phyloP scores from a whole-genome alignment of 2,113 vertebrate genomes.

The Anarrhichthys ocellatus region DNA sequence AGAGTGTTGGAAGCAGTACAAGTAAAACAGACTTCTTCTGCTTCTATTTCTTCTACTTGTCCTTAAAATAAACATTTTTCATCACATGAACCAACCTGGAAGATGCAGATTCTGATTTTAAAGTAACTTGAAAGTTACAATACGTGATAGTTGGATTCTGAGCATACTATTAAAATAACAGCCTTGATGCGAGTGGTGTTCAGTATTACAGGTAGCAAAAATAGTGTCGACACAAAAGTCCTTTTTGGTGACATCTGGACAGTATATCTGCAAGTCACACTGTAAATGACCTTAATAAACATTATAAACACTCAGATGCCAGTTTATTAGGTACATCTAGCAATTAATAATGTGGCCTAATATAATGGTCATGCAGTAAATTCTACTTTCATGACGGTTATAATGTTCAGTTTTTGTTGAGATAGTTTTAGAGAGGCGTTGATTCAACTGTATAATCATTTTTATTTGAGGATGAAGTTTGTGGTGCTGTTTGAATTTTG shows the following conservation, averaged over 20 bases:
- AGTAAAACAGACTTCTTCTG: neutral
- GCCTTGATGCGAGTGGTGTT: neutral
- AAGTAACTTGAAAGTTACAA: neutral
- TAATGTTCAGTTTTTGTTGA: no score
- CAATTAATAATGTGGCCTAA: no score
- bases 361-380: no score
- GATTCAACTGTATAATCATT: neutral
- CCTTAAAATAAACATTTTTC: neutral
- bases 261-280: no score
- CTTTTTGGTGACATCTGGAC: neutral
- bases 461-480: neutral
- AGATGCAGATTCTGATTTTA: neutral
- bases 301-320: neutral
- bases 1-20: neutral
- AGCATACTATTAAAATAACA: neutral
- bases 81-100: neutral
- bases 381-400: no score
- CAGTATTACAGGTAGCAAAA: neutral
- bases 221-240: neutral
- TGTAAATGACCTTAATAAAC: neutral
- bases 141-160: neutral
- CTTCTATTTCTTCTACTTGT: neutral
- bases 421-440: neutral
- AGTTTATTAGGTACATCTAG: no score
- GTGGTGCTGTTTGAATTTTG: neutral